phyloP scores from a whole-genome alignment of 2,113 vertebrate genomes.

The Anhinga anhinga region DNA sequence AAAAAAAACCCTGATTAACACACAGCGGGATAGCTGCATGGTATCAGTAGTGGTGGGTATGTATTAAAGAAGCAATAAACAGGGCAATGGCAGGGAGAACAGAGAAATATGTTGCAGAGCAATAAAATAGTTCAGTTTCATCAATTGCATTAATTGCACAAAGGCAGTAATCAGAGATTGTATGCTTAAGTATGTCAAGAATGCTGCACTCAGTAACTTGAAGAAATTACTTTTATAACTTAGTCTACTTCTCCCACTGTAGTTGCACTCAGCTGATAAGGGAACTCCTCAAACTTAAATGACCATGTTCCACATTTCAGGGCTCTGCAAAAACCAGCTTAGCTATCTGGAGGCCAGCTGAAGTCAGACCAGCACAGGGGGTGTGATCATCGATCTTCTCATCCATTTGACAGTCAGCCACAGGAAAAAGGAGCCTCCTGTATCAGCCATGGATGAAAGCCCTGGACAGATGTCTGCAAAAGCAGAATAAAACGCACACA shows the following conservation, averaged over 20 bases:
- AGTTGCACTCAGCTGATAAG: background rate
- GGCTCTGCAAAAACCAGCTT: background rate
- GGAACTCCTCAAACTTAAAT: background rate
- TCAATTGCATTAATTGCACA: background rate
- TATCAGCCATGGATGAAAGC: background rate
- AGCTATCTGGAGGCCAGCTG: background rate
- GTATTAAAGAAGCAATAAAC: background rate
- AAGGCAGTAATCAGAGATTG: background rate
- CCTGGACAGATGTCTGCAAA: background rate
- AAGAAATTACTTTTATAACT: background rate
- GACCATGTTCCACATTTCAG: background rate
- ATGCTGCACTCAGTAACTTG: background rate
- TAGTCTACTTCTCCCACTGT: background rate
- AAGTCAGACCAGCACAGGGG: background rate
- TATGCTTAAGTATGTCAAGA: background rate
- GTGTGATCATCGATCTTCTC: background rate
- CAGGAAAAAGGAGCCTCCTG: background rate
- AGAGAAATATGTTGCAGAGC: background rate
- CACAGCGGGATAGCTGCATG: background rate
- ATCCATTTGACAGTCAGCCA: accelerated
- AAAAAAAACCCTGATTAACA: background rate
- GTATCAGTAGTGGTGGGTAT: background rate
- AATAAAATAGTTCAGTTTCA: background rate
- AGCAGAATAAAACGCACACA: background rate
- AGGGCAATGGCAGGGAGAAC: background rate